Evolutionary conservation across 2,113 vertebrate genomes (phyloP), one percentile per base, ranked within the genome.

Genomic region (Phycodurus eques): DNA sequence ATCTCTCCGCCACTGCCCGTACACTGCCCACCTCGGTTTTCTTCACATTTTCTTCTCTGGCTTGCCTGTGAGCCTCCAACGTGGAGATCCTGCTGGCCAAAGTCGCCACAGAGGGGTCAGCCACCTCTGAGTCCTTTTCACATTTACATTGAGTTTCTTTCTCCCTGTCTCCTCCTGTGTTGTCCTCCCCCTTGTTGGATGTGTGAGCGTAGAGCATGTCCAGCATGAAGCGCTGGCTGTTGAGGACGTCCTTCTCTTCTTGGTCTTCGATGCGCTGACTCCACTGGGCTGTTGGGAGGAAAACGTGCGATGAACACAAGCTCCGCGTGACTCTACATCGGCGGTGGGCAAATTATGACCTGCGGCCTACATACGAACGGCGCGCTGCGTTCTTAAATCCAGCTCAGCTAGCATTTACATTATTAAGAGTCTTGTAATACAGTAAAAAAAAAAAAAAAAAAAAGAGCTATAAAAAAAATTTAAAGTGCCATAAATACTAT

Each of bases 171-270:
- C 88, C 92, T 39, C 92, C 92, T 3, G 35, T 6, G 72, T 91
- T 92, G 42, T 92, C 93, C 7, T 88, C 86, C 15, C 81, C 85
- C 20, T 79, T 69, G 54, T 90, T 78, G 19, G 94, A 92, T 73
- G 93, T 96, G 91, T 97, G 95, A 68, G 94, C 92, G 80, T 97
- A 98, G 82, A 98, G 94, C 95, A 96, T 97, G 88, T 98, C 97
- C 94, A 98, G 90, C 96, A 98, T 98, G 90, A 98, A 97, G 68
- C 93, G 92, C 88, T 96, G 98, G 88, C 86, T 95, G 84, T 94
- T 96, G 88, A 98, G 94, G 85, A 96, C 95, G 86, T 94, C 95
- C 84, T 93, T 94, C 82, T 95, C 92, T 74, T 92, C 88, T 20
- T 84, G 88, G 82, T 96, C 94, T 88, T 95, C 95, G 81, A 92